These are phyloP conservation scores for Hafferia zeledoni DNA, from an alignment of 2,797 vertebrate species.

Conservation along the genomic window DNA sequence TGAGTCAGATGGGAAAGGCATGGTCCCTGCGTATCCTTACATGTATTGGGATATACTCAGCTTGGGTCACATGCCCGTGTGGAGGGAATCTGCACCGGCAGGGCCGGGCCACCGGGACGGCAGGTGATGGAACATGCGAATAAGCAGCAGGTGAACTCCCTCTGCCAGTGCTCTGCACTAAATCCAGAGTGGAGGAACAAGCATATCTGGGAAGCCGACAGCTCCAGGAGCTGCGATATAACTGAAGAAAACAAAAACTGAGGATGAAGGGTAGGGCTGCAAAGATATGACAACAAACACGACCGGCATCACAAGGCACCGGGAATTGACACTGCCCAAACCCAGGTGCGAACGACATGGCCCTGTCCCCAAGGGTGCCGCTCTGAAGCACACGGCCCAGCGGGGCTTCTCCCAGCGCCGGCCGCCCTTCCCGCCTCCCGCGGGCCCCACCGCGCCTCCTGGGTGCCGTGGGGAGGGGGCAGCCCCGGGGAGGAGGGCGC, in stretches of 20 bases:
- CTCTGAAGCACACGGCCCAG: accelerated
- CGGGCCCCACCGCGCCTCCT: not conserved
- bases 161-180: not conserved
- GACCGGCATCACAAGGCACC: not conserved
- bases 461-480: too few relatives aligned
- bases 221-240: accelerated
- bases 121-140: accelerated
- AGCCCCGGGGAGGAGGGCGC: not conserved
- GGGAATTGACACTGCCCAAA: not conserved
- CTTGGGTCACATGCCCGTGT: not conserved
- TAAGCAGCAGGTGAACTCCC: not conserved
- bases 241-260: not conserved
- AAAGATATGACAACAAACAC: not conserved
- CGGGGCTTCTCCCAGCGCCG: not conserved
- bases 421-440: not conserved
- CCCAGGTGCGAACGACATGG: accelerated
- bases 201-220: not conserved
- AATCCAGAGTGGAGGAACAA: accelerated
- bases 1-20: not conserved
- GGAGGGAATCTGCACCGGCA: not conserved
- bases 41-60: accelerated
- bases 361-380: accelerated
- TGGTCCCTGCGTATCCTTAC: not conserved
- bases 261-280: not conserved
- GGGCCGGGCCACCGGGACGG: not conserved